Percentiles rank a stretch among this genome's conserved stretches.
Evolutionary conservation across 2,113 vertebrate species (phyloP).

Genomic region (Odobenus rosmarus): DNA sequence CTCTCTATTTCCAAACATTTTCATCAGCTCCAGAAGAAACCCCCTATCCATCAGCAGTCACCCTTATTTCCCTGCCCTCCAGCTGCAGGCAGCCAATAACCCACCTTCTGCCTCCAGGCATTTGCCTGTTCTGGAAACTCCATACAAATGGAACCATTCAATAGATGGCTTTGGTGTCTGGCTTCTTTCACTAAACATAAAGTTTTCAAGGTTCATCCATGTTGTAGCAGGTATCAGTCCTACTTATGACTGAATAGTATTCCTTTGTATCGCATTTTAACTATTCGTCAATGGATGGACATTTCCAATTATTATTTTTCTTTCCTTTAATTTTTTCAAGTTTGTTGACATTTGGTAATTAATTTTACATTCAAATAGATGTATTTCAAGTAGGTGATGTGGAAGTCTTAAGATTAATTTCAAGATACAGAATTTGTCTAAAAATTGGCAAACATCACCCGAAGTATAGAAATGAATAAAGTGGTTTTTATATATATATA

Average conservation of each 20-base stretch:
- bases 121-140: neutral
- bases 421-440: neutral
- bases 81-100: neutral
- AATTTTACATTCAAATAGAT: neutral
- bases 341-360: neutral
- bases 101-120: neutral
- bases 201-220: neutral
- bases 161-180: neutral
- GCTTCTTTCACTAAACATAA: neutral
- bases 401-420: neutral
- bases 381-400: neutral
- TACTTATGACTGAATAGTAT: neutral
- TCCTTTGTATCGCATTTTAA: neutral
- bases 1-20: neutral
- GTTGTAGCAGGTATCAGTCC: neutral
- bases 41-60: neutral
- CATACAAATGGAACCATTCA: neutral
- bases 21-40: neutral
- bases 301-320: neutral
- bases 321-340: neutral
- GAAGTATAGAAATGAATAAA: slow-evolving; percentile 8
- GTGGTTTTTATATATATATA: neutral
- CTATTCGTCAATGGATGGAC: neutral
- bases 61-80: neutral
- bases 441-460: neutral